Conservation (phyloP, 1,140 invertebrate species). For the Drosophila sturtevanti region DNA sequence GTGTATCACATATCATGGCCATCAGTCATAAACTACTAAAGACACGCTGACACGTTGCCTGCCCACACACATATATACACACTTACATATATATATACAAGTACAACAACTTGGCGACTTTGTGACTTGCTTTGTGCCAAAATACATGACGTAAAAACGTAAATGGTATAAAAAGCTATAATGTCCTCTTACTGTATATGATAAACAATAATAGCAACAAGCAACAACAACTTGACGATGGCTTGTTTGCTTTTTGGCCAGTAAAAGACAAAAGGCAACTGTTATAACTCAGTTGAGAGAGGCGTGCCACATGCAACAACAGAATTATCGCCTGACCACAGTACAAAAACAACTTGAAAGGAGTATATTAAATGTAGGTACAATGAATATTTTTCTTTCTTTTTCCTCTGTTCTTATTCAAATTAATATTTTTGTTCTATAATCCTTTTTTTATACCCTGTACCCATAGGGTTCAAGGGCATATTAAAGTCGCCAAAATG, state of each 20-base stretch:
- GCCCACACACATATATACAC: too few relatives aligned
- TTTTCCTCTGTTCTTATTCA: too few relatives aligned
- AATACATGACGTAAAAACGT: conserved; percentile 65
- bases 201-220: conserved; percentile 54
- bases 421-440: too few relatives aligned
- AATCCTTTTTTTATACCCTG: too few relatives aligned
- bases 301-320: conserved; percentile 62
- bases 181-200: conserved; percentile 65
- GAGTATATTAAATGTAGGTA: background rate
- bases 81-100: too few relatives aligned
- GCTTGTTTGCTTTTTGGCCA: conserved; percentile 48
- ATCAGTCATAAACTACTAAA: conserved; percentile 73
- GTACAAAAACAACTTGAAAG: background rate
- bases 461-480: too few relatives aligned
- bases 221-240: conserved; percentile 49
- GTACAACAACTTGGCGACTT: conserved; percentile 29
- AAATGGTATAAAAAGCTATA: conserved; percentile 78
- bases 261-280: conserved; percentile 41
- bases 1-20: conserved; percentile 69
- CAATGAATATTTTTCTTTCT: too few relatives aligned
- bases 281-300: conserved; percentile 46
- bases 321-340: conserved; percentile 40
- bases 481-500: too few relatives aligned
- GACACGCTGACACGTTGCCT: conserved; percentile 10
- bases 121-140: conserved; percentile 38